Evolutionary conservation across 2,797 vertebrate species (phyloP).

Genomic region (Bradypodion ventrale): DNA sequence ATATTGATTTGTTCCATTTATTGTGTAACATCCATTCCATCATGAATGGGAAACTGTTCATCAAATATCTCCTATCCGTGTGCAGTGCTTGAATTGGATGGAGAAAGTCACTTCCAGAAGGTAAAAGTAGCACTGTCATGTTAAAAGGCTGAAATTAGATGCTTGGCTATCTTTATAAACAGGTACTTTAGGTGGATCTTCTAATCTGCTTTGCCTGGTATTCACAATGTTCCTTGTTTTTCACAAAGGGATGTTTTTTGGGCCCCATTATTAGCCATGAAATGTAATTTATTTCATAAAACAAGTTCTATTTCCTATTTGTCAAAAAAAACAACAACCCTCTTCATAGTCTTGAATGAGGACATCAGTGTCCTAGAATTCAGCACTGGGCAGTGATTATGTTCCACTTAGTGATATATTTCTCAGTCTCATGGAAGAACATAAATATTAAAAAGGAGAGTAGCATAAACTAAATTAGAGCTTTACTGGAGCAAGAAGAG

Average conservation of each 20-base stretch:
- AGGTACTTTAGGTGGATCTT: conserved; percentile 58
- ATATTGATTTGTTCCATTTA: not conserved
- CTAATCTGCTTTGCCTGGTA: conserved; percentile 40
- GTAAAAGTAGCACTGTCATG: conserved; percentile 30
- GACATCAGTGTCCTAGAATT: conserved; percentile 46
- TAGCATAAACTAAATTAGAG: conserved; percentile 56
- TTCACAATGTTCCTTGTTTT: conserved; percentile 44
- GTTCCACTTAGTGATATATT: conserved; percentile 53
- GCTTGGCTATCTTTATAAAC: conserved; percentile 34
- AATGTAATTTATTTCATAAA: conserved; percentile 70
- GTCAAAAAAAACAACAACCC: no score
- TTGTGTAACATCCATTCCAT: not conserved
- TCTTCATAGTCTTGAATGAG: conserved; percentile 51
- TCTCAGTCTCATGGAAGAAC: conserved; percentile 56
- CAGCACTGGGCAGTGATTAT: conserved; percentile 48
- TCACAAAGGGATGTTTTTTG: conserved; percentile 67
- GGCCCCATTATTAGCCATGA: conserved; percentile 63
- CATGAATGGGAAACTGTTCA: conserved; percentile 2
- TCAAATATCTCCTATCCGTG: conserved; percentile 12
- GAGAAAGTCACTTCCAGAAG: conserved; percentile 5
- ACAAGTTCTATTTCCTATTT: conserved; percentile 52
- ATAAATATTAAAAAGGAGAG: conserved; percentile 45
- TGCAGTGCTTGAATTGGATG: conserved; percentile 9
- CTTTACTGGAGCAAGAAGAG: conserved; percentile 57
- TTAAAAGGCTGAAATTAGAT: conserved; percentile 31